Base-by-base conservation (phyloP, 2,888 invertebrate species). In the Ormyrus rosae region DNA sequence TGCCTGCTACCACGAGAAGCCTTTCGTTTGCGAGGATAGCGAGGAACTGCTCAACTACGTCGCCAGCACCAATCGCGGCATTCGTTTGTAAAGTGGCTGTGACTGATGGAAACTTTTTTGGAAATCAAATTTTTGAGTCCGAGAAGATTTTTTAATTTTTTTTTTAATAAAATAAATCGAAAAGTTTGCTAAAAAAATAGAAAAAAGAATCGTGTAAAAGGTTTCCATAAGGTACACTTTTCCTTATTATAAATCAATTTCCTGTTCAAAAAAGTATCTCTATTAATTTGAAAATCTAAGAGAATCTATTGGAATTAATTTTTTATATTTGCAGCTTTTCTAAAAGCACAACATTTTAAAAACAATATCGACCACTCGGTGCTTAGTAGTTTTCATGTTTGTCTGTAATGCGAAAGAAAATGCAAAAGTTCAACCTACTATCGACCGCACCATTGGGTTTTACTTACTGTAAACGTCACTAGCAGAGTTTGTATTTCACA, bases 1-100 rank as follows among this genome's bases (percentile, higher is more conserved):
- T 74, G 97, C 97, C 84, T 97, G 97, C 91, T 97, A 97, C 91
- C 97, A 97, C 91, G 96, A 97, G 91, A 97, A 97, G 90, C 97
- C 97, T 2, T 94, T 97, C 90, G 94, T 97, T 85, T 97, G 97
- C 91, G 97, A 97, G 90, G 97, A 97, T 91, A 96, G 95, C 82
- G 96, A 97, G 73, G 97, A 97, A 89, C 94, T 97, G 82, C 93
- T 97, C 87, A 95, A 94, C 91, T 97, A 97, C 91, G 94, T 97
- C 83, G 95, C 95, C 78, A 94, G 95, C 90, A 96, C 95, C 89
- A 97, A 97, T 92, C 95, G 95, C 84, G 95, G 95, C 85, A 92
- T 97, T 87, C 95, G 96, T 90, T 94, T 97, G 90, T 97, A 95
- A 94, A 86, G 83, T 58, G 19, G 13, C 7, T 8, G 7, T 48